A percentile compares a stretch with the other conserved stretches of the same genome.
Evolutionary conservation across 2,888 invertebrate genomes (phyloP).

Genomic region (Phengaris arion): DNA sequence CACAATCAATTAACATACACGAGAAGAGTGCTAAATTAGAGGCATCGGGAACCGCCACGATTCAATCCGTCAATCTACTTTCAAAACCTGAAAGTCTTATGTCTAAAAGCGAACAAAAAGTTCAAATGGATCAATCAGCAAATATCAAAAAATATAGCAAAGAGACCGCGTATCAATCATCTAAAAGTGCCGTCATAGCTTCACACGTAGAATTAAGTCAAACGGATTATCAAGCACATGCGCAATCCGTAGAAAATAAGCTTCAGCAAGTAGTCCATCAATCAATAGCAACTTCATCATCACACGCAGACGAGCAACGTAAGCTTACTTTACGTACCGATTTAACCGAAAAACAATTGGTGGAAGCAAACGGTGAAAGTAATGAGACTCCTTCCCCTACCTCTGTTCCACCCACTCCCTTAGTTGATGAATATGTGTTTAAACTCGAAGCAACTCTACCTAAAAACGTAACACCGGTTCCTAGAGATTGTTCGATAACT

Average conservation of each 20-base stretch:
- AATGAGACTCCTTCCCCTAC: constrained; percentile 47
- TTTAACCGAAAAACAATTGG: constrained; percentile 36
- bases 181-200: constrained; percentile 3
- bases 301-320: constrained; percentile 18
- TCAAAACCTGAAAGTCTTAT: not conserved
- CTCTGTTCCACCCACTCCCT: constrained; percentile 60
- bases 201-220: not conserved
- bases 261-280: constrained; percentile 3
- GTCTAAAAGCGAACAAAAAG: constrained; percentile 18
- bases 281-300: not conserved
- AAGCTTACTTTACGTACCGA: constrained; percentile 28
- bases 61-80: not conserved
- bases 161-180: constrained; percentile 11
- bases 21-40: constrained; percentile 23
- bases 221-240: not conserved
- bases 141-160: not conserved
- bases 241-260: not conserved
- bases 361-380: constrained; percentile 38
- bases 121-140: not conserved
- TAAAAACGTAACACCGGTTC: constrained; percentile 51
- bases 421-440: constrained; percentile 70
- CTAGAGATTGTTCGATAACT: constrained; percentile 47
- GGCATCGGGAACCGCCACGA: constrained; percentile 8
- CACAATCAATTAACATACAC: constrained; percentile 30
- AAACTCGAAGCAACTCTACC: constrained; percentile 59